These are phyloP conservation scores for Spondyliosoma cantharus DNA, from an alignment of 2,797 vertebrate species.

Conservation along the genomic window DNA sequence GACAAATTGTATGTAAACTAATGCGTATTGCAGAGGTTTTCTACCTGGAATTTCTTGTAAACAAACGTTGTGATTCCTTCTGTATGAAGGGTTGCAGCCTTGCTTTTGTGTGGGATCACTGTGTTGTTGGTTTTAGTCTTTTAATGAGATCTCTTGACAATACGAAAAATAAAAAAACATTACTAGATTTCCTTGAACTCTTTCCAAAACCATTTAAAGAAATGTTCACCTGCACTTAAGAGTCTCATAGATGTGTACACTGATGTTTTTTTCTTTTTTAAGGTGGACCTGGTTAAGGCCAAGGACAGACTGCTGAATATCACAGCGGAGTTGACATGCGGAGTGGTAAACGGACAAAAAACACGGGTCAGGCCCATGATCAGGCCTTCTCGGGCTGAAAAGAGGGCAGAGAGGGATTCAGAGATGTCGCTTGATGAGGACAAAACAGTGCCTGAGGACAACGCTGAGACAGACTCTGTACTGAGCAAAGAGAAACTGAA, in stretches of 20 bases:
- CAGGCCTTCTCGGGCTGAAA: slow-evolving; percentile 63
- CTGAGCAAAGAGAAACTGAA: slow-evolving; percentile 72
- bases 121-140: not conserved
- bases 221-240: not conserved
- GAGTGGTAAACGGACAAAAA: slow-evolving; percentile 87
- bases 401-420: slow-evolving; percentile 7
- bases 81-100: too few species aligned
- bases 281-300: slow-evolving; percentile 92
- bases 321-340: slow-evolving; percentile 87
- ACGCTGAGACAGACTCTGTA: not conserved
- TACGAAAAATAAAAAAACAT: not conserved
- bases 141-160: not conserved
- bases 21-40: too few species aligned
- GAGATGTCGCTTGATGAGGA: not conserved
- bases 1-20: too few species aligned
- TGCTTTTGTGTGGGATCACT: not conserved
- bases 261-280: not conserved
- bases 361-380: slow-evolving; percentile 67
- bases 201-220: not conserved
- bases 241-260: not conserved
- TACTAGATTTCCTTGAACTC: not conserved
- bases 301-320: slow-evolving; percentile 89
- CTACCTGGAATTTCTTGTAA: too few species aligned
- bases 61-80: too few species aligned
- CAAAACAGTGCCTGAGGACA: not conserved